phyloP scores from a whole-genome alignment of 1,140 invertebrate genomes.

The Ptiloglossa arizonensis region DNA sequence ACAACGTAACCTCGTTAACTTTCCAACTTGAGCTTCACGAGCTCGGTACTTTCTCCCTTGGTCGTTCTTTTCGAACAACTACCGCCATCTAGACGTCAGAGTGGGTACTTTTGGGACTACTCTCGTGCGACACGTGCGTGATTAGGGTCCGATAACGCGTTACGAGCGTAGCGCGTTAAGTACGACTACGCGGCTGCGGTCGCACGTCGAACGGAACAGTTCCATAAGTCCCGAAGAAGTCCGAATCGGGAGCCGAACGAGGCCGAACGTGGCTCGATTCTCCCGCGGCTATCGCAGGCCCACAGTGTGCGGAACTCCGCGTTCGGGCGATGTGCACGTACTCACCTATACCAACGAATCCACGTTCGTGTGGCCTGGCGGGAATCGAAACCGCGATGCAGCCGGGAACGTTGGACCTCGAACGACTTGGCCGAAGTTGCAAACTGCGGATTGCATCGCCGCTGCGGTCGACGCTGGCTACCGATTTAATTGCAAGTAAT shows the following conservation, averaged over 20 bases:
- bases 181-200: background rate
- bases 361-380: conserved; percentile 7
- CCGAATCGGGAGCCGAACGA: conserved; percentile 16
- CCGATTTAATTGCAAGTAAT: conserved; percentile 65
- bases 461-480: conserved; percentile 29
- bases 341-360: conserved; percentile 27
- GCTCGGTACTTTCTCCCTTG: too few relatives aligned
- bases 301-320: too few relatives aligned
- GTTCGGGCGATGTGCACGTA: background rate
- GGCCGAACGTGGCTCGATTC: conserved; percentile 31
- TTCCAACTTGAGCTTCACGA: too few relatives aligned
- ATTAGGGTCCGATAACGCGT: background rate
- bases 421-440: conserved; percentile 67
- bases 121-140: too few relatives aligned
- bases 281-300: conserved; percentile 12
- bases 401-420: conserved; percentile 4
- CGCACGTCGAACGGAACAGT: conserved; percentile 10
- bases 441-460: conserved; percentile 63
- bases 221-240: conserved; percentile 23
- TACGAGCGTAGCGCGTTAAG: background rate
- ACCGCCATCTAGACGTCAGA: too few relatives aligned
- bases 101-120: too few relatives aligned
- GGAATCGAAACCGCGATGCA: conserved; percentile 32
- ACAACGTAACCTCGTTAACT: too few relatives aligned
- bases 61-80: too few relatives aligned